Conservation (phyloP, 2,797 vertebrate genomes). For the Myioborus miniatus region DNA sequence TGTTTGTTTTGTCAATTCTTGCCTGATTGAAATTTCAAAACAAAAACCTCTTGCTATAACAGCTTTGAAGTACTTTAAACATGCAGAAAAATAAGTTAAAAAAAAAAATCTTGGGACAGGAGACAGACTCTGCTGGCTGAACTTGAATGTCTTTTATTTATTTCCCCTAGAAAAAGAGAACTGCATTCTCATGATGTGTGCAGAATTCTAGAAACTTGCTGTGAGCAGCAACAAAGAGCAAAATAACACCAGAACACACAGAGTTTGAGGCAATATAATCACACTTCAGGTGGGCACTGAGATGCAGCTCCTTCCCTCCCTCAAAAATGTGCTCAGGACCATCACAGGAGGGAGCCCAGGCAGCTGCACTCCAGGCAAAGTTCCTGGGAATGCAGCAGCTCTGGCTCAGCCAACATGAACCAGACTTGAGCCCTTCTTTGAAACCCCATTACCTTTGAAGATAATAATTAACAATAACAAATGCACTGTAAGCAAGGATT, state of each 20-base stretch:
- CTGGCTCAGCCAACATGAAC: accelerated
- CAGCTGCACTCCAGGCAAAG: neutral
- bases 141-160: neutral
- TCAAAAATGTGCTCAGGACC: neutral
- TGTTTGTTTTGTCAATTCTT: neutral
- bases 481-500: neutral
- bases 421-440: neutral
- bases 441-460: neutral
- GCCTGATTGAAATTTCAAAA: neutral
- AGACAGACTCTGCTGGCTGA: neutral
- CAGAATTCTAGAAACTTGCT: neutral
- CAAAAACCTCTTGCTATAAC: neutral
- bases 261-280: neutral
- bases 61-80: neutral
- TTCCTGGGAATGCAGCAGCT: neutral
- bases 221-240: neutral
- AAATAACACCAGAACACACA: neutral
- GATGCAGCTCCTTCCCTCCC: neutral
- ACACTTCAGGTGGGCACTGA: neutral
- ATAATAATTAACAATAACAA: neutral
- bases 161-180: neutral
- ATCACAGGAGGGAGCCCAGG: neutral
- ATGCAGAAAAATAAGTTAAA: neutral
- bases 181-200: neutral
- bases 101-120: neutral